Conservation (phyloP, 1,140 invertebrate genomes). For the Panagrolaimus sp. region DNA sequence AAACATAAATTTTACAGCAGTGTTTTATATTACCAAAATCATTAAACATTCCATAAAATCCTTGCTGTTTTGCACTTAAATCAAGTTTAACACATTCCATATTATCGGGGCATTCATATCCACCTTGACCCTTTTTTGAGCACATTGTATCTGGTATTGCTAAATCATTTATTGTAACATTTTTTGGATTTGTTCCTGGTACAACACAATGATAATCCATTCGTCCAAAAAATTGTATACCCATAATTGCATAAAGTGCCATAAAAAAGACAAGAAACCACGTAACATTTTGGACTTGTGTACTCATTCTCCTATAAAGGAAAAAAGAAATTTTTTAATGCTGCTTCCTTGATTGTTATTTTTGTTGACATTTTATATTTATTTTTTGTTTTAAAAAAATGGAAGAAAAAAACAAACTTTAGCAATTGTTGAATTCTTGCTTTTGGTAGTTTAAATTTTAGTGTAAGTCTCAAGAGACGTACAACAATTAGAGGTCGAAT, state of each 20-base stretch:
- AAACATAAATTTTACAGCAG: background rate
- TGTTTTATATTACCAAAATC: constrained; percentile 73
- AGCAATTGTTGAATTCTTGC: constrained; percentile 97
- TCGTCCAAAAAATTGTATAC: constrained; percentile 95
- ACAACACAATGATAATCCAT: constrained; percentile 72
- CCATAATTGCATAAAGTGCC: constrained; percentile 92
- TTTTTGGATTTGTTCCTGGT: constrained; percentile 62
- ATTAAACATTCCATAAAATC: constrained; percentile 69
- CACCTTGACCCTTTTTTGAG: constrained; percentile 79
- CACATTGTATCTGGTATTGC: constrained; percentile 98
- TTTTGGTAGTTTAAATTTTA: constrained; percentile 98
- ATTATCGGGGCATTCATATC: constrained; percentile 76
- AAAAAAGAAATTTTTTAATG: constrained; percentile 32
- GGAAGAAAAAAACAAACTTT: constrained; percentile 70
- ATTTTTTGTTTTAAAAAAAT: background rate
- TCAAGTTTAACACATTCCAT: constrained; percentile 93
- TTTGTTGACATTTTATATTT: background rate
- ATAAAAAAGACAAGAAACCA: constrained; percentile 99
- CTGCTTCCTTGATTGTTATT: too few relatives aligned
- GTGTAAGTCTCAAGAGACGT: constrained; percentile 87
- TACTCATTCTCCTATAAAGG: constrained; percentile 89
- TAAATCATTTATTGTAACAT: constrained; percentile 85
- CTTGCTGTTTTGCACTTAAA: constrained; percentile 61
- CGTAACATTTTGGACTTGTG: constrained; percentile 99
- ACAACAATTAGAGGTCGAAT: constrained; percentile 61